Evolutionary conservation across 92 coral and sea anemone genomes (phyloP).

Genomic region (Bergia sp.): DNA sequence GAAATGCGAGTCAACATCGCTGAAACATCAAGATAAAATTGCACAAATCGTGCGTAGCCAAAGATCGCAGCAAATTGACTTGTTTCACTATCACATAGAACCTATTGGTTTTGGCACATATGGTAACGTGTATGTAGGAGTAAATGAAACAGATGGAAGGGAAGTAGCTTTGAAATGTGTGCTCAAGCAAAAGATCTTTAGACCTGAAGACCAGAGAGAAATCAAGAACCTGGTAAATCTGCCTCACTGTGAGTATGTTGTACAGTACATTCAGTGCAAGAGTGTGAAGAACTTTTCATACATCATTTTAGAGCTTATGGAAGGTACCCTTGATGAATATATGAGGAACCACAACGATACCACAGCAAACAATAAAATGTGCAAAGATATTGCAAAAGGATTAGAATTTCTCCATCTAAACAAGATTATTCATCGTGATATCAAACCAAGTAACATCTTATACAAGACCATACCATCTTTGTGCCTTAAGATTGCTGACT

Average conservation of each 20-base stretch:
- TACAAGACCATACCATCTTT: slow-evolving; percentile 27
- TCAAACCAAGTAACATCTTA: slow-evolving; percentile 65
- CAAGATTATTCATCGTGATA: slow-evolving; percentile 59
- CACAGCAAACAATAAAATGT: slow-evolving; percentile 18
- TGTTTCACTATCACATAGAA: slow-evolving; percentile 37
- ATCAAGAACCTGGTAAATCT: slow-evolving; percentile 33
- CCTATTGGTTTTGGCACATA: slow-evolving; percentile 54
- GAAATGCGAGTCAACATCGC: slow-evolving; percentile 51
- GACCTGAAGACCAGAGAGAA: slow-evolving; percentile 42
- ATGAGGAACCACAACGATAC: neutral
- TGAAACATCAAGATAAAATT: slow-evolving; percentile 16
- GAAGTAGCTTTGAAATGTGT: slow-evolving; percentile 68
- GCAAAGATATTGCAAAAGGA: slow-evolving; percentile 40
- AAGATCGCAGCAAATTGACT: slow-evolving; percentile 26
- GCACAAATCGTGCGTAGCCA: slow-evolving; percentile 40
- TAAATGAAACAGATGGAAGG: slow-evolving; percentile 59
- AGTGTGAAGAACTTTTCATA: slow-evolving; percentile 48
- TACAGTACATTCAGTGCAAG: slow-evolving; percentile 41
- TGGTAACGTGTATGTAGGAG: slow-evolving; percentile 24
- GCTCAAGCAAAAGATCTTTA: neutral
- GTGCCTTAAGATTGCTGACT: slow-evolving; percentile 50
- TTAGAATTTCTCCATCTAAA: slow-evolving; percentile 43
- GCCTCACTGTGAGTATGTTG: slow-evolving; percentile 53
- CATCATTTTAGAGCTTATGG: slow-evolving; percentile 65
- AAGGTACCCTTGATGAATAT: slow-evolving; percentile 55